These are phyloP conservation scores for Xestia ashworthii DNA, from an alignment of 2,888 invertebrate genomes.

Conservation along the genomic window DNA sequence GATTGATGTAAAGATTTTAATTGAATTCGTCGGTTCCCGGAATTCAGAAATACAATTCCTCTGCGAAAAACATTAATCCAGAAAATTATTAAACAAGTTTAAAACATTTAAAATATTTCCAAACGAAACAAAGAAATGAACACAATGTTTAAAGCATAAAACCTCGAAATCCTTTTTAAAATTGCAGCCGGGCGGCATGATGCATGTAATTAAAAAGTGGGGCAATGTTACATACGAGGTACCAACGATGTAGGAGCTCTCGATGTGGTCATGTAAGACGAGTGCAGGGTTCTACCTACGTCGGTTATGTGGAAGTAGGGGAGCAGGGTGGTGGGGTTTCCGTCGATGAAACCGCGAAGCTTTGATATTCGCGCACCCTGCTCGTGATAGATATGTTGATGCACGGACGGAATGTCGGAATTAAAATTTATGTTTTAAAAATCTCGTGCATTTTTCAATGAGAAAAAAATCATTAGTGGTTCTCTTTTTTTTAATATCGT, in stretches of 20 bases:
- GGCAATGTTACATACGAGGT: conserved; percentile 74
- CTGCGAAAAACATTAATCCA: conserved; percentile 1
- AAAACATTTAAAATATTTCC: conserved; percentile 22
- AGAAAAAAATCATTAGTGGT: conserved; percentile 47
- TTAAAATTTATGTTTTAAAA: conserved; percentile 65
- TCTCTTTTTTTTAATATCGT: conserved; percentile 39
- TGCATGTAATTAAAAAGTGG: conserved; percentile 88
- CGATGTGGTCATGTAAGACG: conserved; percentile 3
- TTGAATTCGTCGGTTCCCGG: not conserved
- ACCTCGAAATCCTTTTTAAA: conserved; percentile 83
- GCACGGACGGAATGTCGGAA: conserved; percentile 66
- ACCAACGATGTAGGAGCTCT: conserved; percentile 69
- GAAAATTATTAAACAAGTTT: not conserved
- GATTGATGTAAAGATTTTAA: not conserved
- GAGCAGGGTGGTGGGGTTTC: conserved; percentile 63
- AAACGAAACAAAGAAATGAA: conserved; percentile 50
- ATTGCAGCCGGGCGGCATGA: conserved; percentile 82
- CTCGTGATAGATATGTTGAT: conserved; percentile 77
- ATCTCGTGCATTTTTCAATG: conserved; percentile 38
- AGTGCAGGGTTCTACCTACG: conserved; percentile 41
- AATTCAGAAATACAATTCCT: not conserved
- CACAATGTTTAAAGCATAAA: conserved; percentile 71
- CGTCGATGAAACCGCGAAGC: conserved; percentile 79
- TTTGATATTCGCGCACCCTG: conserved; percentile 78
- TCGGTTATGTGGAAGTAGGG: conserved; percentile 57